These are phyloP conservation scores for Drosophila sturtevanti DNA, from an alignment of 1,140 invertebrate species.

Conservation along the genomic window DNA sequence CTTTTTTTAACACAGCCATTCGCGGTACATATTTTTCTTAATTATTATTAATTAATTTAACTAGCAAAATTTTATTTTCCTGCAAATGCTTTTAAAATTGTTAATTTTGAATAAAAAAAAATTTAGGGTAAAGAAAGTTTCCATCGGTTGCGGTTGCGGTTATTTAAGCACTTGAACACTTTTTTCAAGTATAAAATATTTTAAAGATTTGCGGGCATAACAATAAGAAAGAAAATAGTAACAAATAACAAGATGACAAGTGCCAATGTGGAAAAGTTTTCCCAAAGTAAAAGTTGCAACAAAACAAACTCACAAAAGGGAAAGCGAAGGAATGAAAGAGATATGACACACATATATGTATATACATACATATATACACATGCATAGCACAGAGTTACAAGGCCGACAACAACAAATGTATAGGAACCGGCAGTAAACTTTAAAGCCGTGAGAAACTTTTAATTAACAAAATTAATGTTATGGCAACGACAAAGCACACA, in stretches of 20 bases:
- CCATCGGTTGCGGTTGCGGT: conserved; percentile 3
- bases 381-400: conserved; percentile 36
- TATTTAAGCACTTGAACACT: conserved; percentile 43
- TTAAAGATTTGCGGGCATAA: conserved; percentile 50
- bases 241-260: conserved; percentile 37
- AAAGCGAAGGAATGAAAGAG: conserved; percentile 17
- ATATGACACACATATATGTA: conserved; percentile 13
- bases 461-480: conserved; percentile 81
- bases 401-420: conserved; percentile 27
- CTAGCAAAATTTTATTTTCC: too few species aligned
- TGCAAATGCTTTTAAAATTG: too few species aligned
- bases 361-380: conserved; percentile 6
- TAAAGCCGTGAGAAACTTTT: conserved; percentile 73
- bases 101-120: too few species aligned
- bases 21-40: too few species aligned
- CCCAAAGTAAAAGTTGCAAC: conserved; percentile 53
- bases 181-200: conserved; percentile 37
- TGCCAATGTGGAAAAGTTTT: conserved; percentile 39
- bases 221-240: conserved; percentile 22
- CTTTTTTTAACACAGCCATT: too few species aligned
- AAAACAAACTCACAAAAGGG: conserved; percentile 42
- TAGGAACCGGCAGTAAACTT: conserved; percentile 60
- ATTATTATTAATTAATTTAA: too few species aligned
- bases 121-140: background rate
- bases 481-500: conserved; percentile 47